Conservation (phyloP, 2,113 vertebrate genomes). For the Pachycephala philippinensis region DNA sequence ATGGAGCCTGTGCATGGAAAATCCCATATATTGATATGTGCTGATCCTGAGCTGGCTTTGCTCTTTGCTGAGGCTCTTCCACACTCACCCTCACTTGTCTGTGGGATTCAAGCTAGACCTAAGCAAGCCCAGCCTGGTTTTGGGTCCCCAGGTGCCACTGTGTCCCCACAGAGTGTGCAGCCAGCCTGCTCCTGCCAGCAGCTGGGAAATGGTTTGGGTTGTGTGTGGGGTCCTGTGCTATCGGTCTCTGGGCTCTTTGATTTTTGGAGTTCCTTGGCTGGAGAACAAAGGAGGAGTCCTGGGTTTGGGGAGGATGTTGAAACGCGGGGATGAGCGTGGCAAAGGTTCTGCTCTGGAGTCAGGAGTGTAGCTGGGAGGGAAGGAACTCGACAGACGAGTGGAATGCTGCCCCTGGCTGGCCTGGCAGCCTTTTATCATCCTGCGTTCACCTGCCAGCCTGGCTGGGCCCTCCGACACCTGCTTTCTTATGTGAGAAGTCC, state of each 20-base stretch:
- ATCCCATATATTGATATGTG: too few relatives aligned
- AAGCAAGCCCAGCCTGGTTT: not conserved
- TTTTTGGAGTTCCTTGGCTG: constrained; percentile 8
- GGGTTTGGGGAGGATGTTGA: not conserved
- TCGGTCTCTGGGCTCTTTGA: not conserved
- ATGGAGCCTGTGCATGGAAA: not conserved
- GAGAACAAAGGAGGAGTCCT: not conserved
- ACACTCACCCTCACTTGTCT: not conserved
- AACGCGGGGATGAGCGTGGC: not conserved
- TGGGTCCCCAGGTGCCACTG: not conserved
- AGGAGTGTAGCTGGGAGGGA: not conserved
- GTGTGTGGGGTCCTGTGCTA: not conserved
- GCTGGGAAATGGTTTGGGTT: not conserved
- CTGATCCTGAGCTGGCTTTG: fast-evolving
- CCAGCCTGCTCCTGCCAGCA: not conserved
- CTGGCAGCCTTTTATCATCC: constrained; percentile 35
- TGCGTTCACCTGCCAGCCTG: not conserved
- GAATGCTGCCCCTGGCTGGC: not conserved
- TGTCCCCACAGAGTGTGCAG: not conserved
- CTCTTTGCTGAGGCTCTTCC: not conserved
- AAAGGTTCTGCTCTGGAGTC: not conserved
- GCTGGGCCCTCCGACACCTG: not conserved
- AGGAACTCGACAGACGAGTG: not conserved
- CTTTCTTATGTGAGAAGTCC: constrained; percentile 43
- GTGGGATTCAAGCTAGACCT: not conserved